Evolutionary conservation across 2,888 invertebrate species (phyloP), one percentile per base, ranked within the genome.

Genomic region (Copidosoma aretas): DNA sequence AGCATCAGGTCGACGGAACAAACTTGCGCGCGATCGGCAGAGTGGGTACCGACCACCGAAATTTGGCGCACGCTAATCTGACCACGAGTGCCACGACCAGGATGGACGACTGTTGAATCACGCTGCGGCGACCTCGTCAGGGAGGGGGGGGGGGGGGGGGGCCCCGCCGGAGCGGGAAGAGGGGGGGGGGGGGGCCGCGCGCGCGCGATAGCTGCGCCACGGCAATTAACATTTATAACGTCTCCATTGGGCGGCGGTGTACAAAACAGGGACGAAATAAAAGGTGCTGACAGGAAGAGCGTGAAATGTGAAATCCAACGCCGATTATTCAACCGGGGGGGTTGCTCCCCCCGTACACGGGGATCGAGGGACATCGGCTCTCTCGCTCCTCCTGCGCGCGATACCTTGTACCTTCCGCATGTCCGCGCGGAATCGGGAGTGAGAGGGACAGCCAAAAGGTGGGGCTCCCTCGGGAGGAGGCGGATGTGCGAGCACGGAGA

Each of bases 151-250:
- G 21, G 21, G 19, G 64, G 69, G 67, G 56, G 59, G n/a, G n/a
- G n/a, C n/a, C n/a, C n/a, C n/a, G n/a, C n/a, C n/a, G 78, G 79
- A 8, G 64, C 56, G 64, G 58, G 21, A 15, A 17, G 64, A 68
- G 67, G 56, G 59, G 64, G 22, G 71, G 67, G 56, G 54, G 54
- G 59, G 68, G 68, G 52, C 69, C 62, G 57, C 54, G 63, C 63
- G 59, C 64, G 60, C 66, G 75, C 76, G 79, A 78, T 80, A 79
- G 77, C 77, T 75, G 77, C 73, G 80, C 77, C 77, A 80, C 80
- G 78, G 77, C 80, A 80, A 78, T 80, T 79, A 81, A 80, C 78
- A 78, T 79, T 80, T 77, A 77, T 77, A 80, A 81, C 78, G 81
- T 81, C 79, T 81, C 77, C 78, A 80, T 81, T 75, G 64, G 64